These are phyloP conservation scores for Tyrophagus putrescentiae DNA, from an alignment of 1,140 invertebrate genomes.

Conservation along the genomic window DNA sequence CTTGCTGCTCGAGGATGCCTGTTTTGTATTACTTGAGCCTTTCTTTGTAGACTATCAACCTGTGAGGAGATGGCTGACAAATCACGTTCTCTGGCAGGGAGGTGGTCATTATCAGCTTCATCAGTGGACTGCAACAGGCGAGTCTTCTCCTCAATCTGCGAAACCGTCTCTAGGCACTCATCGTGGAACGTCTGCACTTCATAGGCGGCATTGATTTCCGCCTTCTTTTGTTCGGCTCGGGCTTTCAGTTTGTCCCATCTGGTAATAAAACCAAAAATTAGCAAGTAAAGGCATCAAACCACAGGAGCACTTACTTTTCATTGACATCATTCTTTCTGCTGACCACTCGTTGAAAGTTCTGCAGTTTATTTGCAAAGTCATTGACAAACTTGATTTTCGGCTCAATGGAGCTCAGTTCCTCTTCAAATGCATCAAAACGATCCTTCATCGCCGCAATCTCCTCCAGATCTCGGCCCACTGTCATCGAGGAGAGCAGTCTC, in stretches of 20 bases:
- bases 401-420: constrained; percentile 97
- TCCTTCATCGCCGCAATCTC: constrained; percentile 99
- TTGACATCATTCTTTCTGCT: constrained; percentile 69
- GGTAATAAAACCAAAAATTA: not conserved
- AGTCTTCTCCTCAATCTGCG: constrained; percentile 99
- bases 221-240: constrained; percentile 27
- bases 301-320: constrained; percentile 30
- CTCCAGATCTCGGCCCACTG: constrained; percentile 84
- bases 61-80: constrained; percentile 95
- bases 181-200: constrained; percentile 99
- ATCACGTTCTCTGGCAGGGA: constrained; percentile 96
- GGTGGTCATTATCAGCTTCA: constrained; percentile 82
- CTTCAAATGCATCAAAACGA: constrained; percentile 96
- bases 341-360: constrained; percentile 94
- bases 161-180: constrained; percentile 93
- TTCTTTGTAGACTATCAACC: constrained; percentile 74
- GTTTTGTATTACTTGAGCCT: constrained; percentile 73
- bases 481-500: constrained; percentile 93
- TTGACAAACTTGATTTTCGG: constrained; percentile 92
- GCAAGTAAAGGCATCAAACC: not conserved
- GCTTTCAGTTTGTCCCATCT: constrained; percentile 27
- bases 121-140: constrained; percentile 82
- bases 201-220: constrained; percentile 69
- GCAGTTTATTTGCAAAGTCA: constrained; percentile 78
- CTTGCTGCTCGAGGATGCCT: constrained; percentile 92